phyloP scores from a whole-genome alignment of 2,888 invertebrate species.

The Drosophila koepferae region DNA sequence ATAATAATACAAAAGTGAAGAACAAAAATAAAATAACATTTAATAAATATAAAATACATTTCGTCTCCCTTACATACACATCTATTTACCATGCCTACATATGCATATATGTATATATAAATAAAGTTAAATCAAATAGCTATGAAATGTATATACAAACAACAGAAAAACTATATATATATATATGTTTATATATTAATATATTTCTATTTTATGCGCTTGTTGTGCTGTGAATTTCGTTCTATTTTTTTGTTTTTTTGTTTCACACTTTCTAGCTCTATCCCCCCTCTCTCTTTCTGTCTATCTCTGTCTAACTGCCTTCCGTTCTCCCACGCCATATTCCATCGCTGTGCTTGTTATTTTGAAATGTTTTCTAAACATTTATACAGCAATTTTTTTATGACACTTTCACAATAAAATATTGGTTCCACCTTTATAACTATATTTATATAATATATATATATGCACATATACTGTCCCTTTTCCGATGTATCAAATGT shows the following conservation, averaged over 20 bases:
- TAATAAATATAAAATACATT: conserved; percentile 40
- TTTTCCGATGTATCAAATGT: conserved; percentile 37
- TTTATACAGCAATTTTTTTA: conserved; percentile 58
- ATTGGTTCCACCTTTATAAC: conserved; percentile 45
- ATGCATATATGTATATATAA: conserved; percentile 6
- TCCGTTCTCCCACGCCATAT: conserved; percentile 6
- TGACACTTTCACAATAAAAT: conserved; percentile 63
- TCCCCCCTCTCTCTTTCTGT: conserved; percentile 10
- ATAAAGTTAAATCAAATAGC: conserved; percentile 20
- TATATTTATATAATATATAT: conserved; percentile 15
- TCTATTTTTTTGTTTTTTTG: conserved; percentile 42
- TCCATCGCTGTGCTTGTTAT: conserved; percentile 38
- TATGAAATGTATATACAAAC: conserved; percentile 23
- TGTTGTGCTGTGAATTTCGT: conserved; percentile 71
- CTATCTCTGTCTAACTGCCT: conserved; percentile 23
- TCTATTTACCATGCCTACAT: background rate
- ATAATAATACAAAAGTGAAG: conserved; percentile 11
- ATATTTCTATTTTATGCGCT: conserved; percentile 68
- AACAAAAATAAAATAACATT: conserved; percentile 35
- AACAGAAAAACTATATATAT: conserved; percentile 1
- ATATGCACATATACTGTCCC: conserved; percentile 31
- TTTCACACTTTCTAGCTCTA: conserved; percentile 19
- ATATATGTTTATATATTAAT: conserved; percentile 33
- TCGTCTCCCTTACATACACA: conserved; percentile 4
- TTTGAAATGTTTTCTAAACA: conserved; percentile 64